Evolutionary conservation across 2,888 invertebrate species (phyloP).

Genomic region (Ennomos quercinarius): DNA sequence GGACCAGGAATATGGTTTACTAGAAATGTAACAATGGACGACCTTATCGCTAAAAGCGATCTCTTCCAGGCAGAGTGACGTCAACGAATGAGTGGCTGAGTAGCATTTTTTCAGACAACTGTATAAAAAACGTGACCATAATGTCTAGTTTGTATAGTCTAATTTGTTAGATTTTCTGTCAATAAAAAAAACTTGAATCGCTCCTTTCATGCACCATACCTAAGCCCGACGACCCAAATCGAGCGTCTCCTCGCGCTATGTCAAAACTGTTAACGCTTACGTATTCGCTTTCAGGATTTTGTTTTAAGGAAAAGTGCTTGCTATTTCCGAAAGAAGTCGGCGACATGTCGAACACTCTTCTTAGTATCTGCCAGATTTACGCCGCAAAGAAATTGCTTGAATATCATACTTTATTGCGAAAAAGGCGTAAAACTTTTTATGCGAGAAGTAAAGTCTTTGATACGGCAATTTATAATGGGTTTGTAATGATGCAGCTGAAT

Average conservation of each 20-base stretch:
- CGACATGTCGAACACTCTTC: slow-evolving; percentile 37
- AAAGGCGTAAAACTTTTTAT: slow-evolving; percentile 37
- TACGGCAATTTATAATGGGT: slow-evolving; percentile 39
- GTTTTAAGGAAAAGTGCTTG: slow-evolving; percentile 43
- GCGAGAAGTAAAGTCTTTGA: slow-evolving; percentile 31
- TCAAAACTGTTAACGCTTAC: slow-evolving; percentile 55
- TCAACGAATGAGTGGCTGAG: too few relatives aligned
- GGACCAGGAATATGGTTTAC: too few relatives aligned
- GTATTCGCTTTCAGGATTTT: slow-evolving; percentile 50
- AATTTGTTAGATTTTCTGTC: too few relatives aligned
- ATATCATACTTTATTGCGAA: slow-evolving; percentile 34
- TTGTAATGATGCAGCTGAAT: slow-evolving; percentile 36
- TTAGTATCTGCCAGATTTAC: slow-evolving; percentile 26
- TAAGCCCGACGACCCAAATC: slow-evolving; percentile 26
- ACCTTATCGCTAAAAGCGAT: too few relatives aligned
- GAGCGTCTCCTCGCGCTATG: slow-evolving; percentile 44
- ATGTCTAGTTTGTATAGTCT: too few relatives aligned
- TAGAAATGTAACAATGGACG: too few relatives aligned
- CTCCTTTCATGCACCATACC: slow-evolving; percentile 33
- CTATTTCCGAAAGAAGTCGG: slow-evolving; percentile 24
- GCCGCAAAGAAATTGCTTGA: slow-evolving; percentile 15
- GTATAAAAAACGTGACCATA: too few relatives aligned
- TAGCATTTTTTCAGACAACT: too few relatives aligned
- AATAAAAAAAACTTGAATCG: slow-evolving; percentile 27
- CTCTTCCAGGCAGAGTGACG: too few relatives aligned